A percentile compares a stretch with the other conserved stretches of the same genome.
These are phyloP conservation scores for Labeo catla DNA, from an alignment of 2,113 vertebrate genomes.

Conservation along the genomic window DNA sequence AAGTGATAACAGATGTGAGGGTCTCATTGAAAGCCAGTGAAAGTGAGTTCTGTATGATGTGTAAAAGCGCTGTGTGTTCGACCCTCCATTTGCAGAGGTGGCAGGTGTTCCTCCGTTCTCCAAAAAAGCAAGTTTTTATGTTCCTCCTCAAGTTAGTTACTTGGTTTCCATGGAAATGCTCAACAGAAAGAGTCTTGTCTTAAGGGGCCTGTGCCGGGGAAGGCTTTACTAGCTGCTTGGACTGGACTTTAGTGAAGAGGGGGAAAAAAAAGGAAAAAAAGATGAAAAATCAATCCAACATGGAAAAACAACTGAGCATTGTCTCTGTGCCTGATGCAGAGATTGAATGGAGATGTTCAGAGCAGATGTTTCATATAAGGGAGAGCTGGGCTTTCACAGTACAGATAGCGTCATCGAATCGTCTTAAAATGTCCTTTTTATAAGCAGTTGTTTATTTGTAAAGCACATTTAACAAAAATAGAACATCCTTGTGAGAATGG, in stretches of 20 bases:
- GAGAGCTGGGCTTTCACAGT: conserved; percentile 8
- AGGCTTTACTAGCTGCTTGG: conserved; percentile 62
- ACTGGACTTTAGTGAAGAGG: conserved; percentile 57
- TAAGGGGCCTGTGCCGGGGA: conserved; percentile 77
- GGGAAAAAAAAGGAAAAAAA: conserved; percentile 51
- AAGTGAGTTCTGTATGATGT: conserved; percentile 54
- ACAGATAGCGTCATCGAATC: background rate
- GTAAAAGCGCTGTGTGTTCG: conserved; percentile 57
- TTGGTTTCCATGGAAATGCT: conserved; percentile 79
- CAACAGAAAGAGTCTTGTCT: conserved; percentile 84
- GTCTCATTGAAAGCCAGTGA: conserved; percentile 51
- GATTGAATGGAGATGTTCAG: conserved; percentile 47
- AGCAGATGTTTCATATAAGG: conserved; percentile 52
- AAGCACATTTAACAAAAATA: background rate
- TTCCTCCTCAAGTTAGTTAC: conserved; percentile 80
- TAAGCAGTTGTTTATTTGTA: background rate
- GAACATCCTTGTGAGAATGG: background rate
- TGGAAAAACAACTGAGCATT: conserved; percentile 67
- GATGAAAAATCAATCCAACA: conserved; percentile 68
- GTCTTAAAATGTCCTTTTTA: background rate
- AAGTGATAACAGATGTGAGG: conserved; percentile 57
- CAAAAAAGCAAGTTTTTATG: conserved; percentile 81
- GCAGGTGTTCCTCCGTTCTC: conserved; percentile 81
- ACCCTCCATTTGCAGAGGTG: conserved; percentile 69
- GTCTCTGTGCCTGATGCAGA: conserved; percentile 55